Evolutionary conservation across 2,113 vertebrate species (phyloP).

Genomic region (Rhipidura dahli): DNA sequence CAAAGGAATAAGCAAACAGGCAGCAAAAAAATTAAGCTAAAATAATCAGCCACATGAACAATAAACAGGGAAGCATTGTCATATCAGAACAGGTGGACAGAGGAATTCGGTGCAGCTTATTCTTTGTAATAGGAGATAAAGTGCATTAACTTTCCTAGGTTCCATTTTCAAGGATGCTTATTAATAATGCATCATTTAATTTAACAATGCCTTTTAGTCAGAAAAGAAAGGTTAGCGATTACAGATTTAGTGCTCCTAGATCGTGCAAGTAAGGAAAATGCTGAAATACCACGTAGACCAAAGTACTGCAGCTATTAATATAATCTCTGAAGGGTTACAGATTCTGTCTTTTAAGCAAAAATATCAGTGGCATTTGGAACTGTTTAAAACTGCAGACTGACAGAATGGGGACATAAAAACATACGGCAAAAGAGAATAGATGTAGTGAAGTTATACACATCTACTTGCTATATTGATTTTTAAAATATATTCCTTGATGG

Average conservation of each 20-base stretch:
- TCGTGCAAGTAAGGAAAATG: not conserved
- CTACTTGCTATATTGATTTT: not conserved
- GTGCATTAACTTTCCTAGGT: not conserved
- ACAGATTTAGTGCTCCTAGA: not conserved
- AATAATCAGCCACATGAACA: not conserved
- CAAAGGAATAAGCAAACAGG: not conserved
- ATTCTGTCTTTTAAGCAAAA: conserved; percentile 56
- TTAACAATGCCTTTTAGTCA: not conserved
- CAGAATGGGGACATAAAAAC: conserved; percentile 70
- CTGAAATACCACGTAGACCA: not conserved
- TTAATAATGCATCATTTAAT: conserved; percentile 39
- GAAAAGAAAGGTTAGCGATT: not conserved
- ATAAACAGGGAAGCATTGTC: not conserved
- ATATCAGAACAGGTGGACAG: not conserved
- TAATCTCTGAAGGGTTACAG: conserved; percentile 48
- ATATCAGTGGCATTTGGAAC: conserved; percentile 63
- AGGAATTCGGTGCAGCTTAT: not conserved
- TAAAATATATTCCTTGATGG: not conserved
- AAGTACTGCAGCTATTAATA: conserved; percentile 45
- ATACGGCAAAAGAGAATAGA: conserved; percentile 10
- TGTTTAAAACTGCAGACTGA: conserved; percentile 61
- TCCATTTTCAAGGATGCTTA: not conserved
- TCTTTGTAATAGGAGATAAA: not conserved
- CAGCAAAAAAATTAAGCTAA: not conserved
- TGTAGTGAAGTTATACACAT: not conserved